Base-by-base conservation (phyloP, 2,888 invertebrate species). In the Apoda limacodes region DNA sequence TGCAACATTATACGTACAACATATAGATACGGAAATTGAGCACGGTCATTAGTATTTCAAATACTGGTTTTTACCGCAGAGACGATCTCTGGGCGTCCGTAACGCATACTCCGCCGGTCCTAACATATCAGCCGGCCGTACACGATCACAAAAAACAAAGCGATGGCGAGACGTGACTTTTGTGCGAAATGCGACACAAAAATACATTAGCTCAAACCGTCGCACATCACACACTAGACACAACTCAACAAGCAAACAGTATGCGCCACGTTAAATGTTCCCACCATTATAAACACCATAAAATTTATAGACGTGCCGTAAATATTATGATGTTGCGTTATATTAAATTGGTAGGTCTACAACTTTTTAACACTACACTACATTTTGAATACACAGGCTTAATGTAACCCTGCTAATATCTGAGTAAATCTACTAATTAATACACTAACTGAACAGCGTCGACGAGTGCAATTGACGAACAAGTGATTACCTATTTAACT, bases 401-500 rank as follows among this genome's bases (percentile, higher is more conserved):
- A 46, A 52, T 52, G 52, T 46, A 56, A 53, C 54, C 55, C 55
- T 45, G 54, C 60, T 57, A 56, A 50, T 56, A 64, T 55, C 49
- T 59, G 63, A 64, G 59, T 63, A 59, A 48, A 5, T 50, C 50
- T 51, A 63, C 63, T 63, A 17, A 5, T 17, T 17, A 6, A 17
- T 17, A 68, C 57, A 59, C 66, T 66, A 72, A 69, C 60, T 56
- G 69, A 71, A 66, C 65, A 65, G 65, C 66, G 64, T 62, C 64
- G 67, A 74, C 65, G 65, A 57, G 80, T 80, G 80, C 80, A 76
- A 75, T 78, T 72, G 71, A 78, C 78, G 71, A 80, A 80, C 80
- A 67, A 80, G 80, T 80, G 80, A 70, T 68, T 64, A 69, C 70
- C 70, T 17, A n/a, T 70, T 59, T 57, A 68, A 71, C 60, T 60